Percentiles rank a stretch among this genome's conserved stretches.
phyloP scores from a whole-genome alignment of 2,888 invertebrate genomes.

The Pseudococcus longispinus region DNA sequence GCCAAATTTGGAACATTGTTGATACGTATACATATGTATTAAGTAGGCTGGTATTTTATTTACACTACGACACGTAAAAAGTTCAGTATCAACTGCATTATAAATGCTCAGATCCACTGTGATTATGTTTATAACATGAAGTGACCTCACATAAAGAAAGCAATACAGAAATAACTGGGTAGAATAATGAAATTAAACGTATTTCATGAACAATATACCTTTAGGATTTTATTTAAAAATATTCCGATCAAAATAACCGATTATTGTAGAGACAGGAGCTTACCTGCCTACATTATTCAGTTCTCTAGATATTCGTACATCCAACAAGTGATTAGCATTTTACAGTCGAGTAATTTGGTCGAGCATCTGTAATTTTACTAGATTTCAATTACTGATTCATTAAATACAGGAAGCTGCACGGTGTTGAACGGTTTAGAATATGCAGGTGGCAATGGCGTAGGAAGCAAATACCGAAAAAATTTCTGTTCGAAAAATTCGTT shows the following conservation, averaged over 20 bases:
- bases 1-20: not conserved
- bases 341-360: not conserved
- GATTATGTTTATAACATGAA: not conserved
- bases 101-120: not conserved
- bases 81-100: not conserved
- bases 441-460: no score
- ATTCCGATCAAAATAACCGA: not conserved
- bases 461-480: no score
- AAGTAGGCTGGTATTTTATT: not conserved
- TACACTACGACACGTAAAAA: not conserved
- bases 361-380: not conserved
- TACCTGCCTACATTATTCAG: not conserved
- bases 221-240: not conserved
- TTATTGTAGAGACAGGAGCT: not conserved
- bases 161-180: not conserved
- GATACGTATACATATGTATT: not conserved
- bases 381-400: constrained; percentile 16
- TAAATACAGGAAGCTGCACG: not conserved
- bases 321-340: not conserved
- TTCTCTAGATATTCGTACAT: not conserved
- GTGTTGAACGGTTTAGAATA: not conserved
- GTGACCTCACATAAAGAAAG: not conserved
- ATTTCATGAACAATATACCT: not conserved
- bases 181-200: not conserved
- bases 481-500: no score